Conservation (phyloP, 2,113 vertebrate species). For the Brachyhypopomus occidentalis region DNA sequence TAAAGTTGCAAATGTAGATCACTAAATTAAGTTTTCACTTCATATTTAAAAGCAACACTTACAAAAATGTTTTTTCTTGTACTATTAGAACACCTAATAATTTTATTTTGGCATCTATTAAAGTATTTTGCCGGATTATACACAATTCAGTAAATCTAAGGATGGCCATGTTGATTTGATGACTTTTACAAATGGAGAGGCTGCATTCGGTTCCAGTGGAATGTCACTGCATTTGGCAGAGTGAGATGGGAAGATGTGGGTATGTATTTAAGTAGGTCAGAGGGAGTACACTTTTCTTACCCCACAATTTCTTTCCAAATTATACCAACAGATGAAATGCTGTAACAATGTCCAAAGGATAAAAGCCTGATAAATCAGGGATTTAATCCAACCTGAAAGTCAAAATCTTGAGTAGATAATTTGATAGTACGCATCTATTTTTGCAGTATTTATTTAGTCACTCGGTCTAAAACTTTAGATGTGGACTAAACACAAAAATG, state of each 20-base stretch:
- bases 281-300: conserved; percentile 31
- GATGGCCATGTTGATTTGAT: not conserved
- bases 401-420: no score
- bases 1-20: conserved; percentile 2
- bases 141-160: not conserved
- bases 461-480: not conserved
- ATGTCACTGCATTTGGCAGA: not conserved
- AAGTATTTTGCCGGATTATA: not conserved
- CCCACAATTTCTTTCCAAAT: conserved; percentile 38
- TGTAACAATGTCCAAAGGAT: not conserved
- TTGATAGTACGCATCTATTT: no score
- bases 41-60: not conserved
- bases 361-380: no score
- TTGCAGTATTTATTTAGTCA: no score
- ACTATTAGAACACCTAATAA: not conserved
- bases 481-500: not conserved
- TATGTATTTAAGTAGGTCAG: conserved; percentile 46
- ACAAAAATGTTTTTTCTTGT: no score
- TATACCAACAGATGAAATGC: not conserved
- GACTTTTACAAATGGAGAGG: not conserved
- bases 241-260: conserved; percentile 9
- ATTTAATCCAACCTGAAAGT: no score
- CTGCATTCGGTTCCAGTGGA: not conserved
- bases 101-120: not conserved
- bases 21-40: not conserved